Evolutionary conservation across 2,113 vertebrate species (phyloP).

Genomic region (Arizona elegans): DNA sequence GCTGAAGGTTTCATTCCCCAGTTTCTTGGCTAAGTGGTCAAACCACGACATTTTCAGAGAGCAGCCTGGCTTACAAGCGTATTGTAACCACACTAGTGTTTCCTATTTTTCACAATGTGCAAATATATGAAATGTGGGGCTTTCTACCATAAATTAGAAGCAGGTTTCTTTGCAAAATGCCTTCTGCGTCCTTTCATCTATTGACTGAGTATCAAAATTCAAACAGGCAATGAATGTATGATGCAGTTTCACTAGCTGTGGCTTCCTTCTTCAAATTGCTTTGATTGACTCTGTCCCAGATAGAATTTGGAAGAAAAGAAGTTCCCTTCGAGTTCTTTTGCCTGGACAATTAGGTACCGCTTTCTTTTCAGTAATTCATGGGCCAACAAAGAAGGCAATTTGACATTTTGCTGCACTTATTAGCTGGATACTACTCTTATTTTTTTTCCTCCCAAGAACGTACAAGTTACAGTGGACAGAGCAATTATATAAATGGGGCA

Average conservation of each 20-base stretch:
- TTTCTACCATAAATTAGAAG: background rate
- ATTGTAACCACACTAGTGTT: conserved; percentile 28
- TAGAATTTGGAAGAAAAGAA: background rate
- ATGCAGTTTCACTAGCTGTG: background rate
- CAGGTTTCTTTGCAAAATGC: background rate
- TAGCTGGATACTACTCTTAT: background rate
- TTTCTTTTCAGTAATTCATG: background rate
- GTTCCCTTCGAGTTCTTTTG: background rate
- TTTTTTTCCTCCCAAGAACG: background rate
- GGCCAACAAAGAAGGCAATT: background rate
- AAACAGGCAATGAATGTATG: background rate
- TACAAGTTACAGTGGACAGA: background rate
- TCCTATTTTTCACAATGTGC: conserved; percentile 14
- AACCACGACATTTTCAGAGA: conserved; percentile 16
- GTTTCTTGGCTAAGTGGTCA: conserved; percentile 4
- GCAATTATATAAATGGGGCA: background rate
- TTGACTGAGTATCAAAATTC: background rate
- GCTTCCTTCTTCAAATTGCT: background rate
- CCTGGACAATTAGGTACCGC: background rate
- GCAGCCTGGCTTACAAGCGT: conserved; percentile 14
- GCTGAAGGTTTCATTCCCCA: background rate
- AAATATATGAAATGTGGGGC: background rate
- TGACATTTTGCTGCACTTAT: background rate
- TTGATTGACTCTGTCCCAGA: background rate
- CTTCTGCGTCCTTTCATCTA: background rate